Percentiles rank a stretch among this genome's conserved stretches.
These are phyloP conservation scores for Palythoa caribaeorum DNA, from an alignment of 92 coral and sea anemone genomes.

Conservation along the genomic window DNA sequence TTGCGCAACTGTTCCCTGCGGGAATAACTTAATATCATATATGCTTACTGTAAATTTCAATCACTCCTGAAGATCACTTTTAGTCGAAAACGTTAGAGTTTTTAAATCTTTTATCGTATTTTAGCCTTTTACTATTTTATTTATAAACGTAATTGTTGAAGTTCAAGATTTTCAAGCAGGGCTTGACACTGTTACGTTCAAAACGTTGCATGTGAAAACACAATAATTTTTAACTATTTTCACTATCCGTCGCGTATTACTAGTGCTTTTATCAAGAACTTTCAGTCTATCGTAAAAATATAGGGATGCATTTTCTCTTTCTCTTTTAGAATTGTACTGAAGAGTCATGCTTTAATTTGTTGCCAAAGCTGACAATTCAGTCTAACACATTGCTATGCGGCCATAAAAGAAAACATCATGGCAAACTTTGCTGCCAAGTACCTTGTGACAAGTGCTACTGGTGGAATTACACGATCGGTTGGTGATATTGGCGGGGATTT, in stretches of 20 bases:
- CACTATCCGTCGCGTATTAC: background rate
- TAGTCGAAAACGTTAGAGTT: too few relatives aligned
- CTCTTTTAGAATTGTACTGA: background rate
- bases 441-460: slow-evolving; percentile 73
- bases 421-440: slow-evolving; percentile 89
- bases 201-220: too few relatives aligned
- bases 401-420: slow-evolving; percentile 38
- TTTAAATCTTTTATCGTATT: too few relatives aligned
- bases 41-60: too few relatives aligned
- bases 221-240: background rate
- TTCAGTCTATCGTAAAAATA: background rate
- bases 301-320: background rate
- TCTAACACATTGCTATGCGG: background rate
- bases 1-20: too few relatives aligned
- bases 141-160: too few relatives aligned
- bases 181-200: too few relatives aligned
- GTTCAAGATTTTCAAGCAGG: too few relatives aligned
- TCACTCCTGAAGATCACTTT: too few relatives aligned
- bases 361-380: background rate
- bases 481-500: slow-evolving; percentile 71
- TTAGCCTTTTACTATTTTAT: too few relatives aligned
- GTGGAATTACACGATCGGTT: slow-evolving; percentile 66
- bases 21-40: too few relatives aligned
- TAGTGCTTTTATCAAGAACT: background rate
- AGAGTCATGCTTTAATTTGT: background rate